These are phyloP conservation scores for Encarsia formosa DNA, from an alignment of 2,888 invertebrate genomes.

Conservation along the genomic window DNA sequence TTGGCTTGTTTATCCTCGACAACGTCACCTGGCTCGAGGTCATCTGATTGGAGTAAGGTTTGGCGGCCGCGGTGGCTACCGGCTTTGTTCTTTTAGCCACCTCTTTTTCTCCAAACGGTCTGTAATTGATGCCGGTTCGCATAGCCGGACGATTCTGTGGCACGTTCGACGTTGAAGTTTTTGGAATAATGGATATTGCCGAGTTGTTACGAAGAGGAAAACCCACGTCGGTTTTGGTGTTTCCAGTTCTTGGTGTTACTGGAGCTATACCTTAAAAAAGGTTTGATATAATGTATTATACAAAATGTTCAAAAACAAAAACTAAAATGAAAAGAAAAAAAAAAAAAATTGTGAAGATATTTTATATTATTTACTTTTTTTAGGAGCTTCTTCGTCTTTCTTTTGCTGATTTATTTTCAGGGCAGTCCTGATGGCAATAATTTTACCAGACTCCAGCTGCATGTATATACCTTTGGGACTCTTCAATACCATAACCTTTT, in stretches of 20 bases:
- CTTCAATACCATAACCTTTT: slow-evolving; percentile 89
- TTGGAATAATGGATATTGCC: slow-evolving; percentile 51
- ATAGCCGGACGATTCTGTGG: slow-evolving; percentile 34
- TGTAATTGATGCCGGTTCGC: slow-evolving; percentile 36
- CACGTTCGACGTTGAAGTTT: slow-evolving; percentile 33
- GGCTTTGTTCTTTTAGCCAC: slow-evolving; percentile 40
- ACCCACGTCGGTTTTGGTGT: slow-evolving; percentile 39
- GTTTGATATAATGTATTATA: neutral
- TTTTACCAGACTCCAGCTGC: slow-evolving; percentile 90
- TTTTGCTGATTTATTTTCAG: slow-evolving; percentile 62
- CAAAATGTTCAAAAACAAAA: neutral
- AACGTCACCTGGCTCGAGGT: slow-evolving; percentile 45
- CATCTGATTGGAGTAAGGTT: slow-evolving; percentile 45
- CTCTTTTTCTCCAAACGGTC: slow-evolving; percentile 46
- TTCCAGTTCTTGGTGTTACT: too few relatives aligned
- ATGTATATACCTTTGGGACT: slow-evolving; percentile 95
- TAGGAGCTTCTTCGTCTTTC: slow-evolving; percentile 50
- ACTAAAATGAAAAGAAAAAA: neutral
- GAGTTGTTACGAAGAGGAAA: slow-evolving; percentile 50
- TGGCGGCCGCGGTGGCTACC: slow-evolving; percentile 45
- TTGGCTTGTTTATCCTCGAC: slow-evolving; percentile 42
- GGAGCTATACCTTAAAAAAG: slow-evolving; percentile 7
- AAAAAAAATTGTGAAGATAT: slow-evolving; percentile 1
- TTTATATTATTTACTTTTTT: slow-evolving; percentile 42
- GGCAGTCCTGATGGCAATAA: slow-evolving; percentile 84